Evolutionary conservation across 2,888 invertebrate genomes (phyloP), one percentile per base, ranked within the genome.

Genomic region (Gisinianus flammeolus): DNA sequence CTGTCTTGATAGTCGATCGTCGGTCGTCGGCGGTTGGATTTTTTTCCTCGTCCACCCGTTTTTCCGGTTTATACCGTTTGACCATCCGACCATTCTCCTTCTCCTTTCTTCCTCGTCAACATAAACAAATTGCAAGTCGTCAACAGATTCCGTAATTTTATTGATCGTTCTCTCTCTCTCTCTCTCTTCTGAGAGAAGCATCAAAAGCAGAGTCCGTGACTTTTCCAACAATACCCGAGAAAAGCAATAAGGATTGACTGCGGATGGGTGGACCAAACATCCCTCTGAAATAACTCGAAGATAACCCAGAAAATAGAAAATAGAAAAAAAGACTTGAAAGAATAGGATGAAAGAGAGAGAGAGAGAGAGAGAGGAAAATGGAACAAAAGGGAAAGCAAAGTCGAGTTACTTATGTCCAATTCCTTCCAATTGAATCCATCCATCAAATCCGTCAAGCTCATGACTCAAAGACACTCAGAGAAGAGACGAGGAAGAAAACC

Each of bases 61-160:
- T n/a, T 16, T 19, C 54, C 54, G 19, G 54, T 54, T 16, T 54
- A 16, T 44, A 16, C 44, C 2, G 6, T 44, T 44, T 44, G 44
- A 44, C 44, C 44, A 44, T 44, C 19, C 16, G 19, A 44, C 16
- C 44, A 19, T 44, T 44, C n/a, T 16, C 44, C 44, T 44, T 44
- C 16, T 44, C 19, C 44, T 44, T 44, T 44, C 19, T 44, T 44
- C 6, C 35, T 24, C 19, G 44, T 35, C 24, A 52, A 71, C 71
- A 71, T 71, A 71, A 30, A 71, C 71, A 71, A 71, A 71, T 71
- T 71, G 71, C 56, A 56, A 56, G 71, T 56, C 71, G 54, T 52
- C 54, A 28, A 52, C 71, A 71, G 71, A 71, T 52, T 54, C 56
- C n/a, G 6, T 12, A n/a, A 26, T 44, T 52, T 52, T 69, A 67